A percentile compares a stretch with the other conserved stretches of the same genome.
phyloP scores from a whole-genome alignment of 2,888 invertebrate species.

The Pilophorus perplexus region DNA sequence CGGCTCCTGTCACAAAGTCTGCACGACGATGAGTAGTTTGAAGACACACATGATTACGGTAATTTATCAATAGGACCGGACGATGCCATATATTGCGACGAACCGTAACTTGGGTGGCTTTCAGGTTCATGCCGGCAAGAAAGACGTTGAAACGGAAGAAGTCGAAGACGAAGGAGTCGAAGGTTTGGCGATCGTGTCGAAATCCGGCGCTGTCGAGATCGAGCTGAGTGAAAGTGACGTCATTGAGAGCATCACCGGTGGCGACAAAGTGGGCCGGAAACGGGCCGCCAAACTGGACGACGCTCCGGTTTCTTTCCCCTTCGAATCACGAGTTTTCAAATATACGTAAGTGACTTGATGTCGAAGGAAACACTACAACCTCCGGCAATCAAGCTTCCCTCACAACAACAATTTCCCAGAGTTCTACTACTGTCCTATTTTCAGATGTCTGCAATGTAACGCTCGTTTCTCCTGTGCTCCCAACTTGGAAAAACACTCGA shows the following conservation, averaged over 20 bases:
- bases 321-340: too few relatives aligned
- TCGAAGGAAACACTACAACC: too few relatives aligned
- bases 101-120: too few relatives aligned
- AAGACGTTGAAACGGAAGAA: not conserved
- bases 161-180: not conserved
- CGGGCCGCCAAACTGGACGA: too few relatives aligned
- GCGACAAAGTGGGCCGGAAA: too few relatives aligned
- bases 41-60: constrained; percentile 17
- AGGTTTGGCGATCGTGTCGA: not conserved
- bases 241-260: not conserved
- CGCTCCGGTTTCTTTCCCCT: too few relatives aligned
- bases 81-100: too few relatives aligned
- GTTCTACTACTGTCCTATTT: too few relatives aligned
- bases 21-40: constrained; percentile 7
- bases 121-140: not conserved
- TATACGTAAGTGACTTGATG: too few relatives aligned
- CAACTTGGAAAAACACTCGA: constrained; percentile 45
- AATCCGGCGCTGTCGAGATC: not conserved
- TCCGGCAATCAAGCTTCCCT: too few relatives aligned
- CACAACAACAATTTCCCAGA: too few relatives aligned
- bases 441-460: constrained; percentile 54
- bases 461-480: constrained; percentile 56
- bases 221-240: not conserved
- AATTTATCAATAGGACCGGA: not conserved
- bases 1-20: constrained; percentile 21